Conservation (phyloP, 2,888 invertebrate genomes). For the Lasioglossum lativentre region DNA sequence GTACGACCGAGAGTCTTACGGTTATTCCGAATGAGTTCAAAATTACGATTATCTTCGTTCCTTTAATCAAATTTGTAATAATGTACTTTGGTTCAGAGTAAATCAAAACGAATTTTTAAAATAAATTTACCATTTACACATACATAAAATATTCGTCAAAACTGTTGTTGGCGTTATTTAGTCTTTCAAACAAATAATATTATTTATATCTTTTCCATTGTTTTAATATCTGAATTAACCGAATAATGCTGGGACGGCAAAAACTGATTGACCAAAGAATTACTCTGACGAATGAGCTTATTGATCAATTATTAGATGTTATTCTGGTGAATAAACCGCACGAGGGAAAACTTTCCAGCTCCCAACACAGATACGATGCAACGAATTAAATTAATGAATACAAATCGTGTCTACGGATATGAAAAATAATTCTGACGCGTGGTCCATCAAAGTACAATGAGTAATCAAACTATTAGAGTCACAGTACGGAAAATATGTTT, state of each 20-base stretch:
- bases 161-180: background rate
- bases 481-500: too few relatives aligned
- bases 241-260: background rate
- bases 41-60: too few relatives aligned
- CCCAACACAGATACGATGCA: background rate
- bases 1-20: too few relatives aligned
- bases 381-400: background rate
- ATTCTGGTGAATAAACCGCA: background rate
- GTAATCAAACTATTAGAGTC: too few relatives aligned
- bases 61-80: too few relatives aligned
- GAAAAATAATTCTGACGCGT: background rate
- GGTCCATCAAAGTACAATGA: background rate
- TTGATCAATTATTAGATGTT: background rate
- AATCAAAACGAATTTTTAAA: background rate
- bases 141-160: background rate
- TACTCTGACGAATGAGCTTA: background rate
- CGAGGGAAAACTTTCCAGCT: background rate
- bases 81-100: too few relatives aligned
- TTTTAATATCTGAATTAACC: background rate
- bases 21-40: too few relatives aligned
- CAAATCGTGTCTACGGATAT: background rate
- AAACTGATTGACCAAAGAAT: background rate
- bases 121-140: background rate
- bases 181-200: background rate
- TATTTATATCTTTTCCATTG: background rate